Evolutionary conservation across 64 coral and sea anemone genomes (phyloP), one percentile per base, ranked within the genome.

Genomic region (Montipora foliosa): DNA sequence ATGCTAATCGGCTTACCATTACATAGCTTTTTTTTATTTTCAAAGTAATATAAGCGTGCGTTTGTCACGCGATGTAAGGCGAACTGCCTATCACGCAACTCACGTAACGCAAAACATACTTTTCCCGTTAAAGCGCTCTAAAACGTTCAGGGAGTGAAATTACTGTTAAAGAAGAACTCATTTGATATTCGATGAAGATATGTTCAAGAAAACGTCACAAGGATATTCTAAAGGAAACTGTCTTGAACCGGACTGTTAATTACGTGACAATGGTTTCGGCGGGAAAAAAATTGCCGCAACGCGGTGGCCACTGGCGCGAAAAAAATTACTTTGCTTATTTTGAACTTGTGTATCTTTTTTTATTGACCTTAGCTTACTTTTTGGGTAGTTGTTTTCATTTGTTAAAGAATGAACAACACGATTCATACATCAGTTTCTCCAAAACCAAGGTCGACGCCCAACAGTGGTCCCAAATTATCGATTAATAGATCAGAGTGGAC

Each of bases 301-400:
- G 21, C 68, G 19, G 19, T 19, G 20, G 68, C 68, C 68, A 71
- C 4, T 50, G 82, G 46, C 82, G 82, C 64, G 82, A 86, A 86
- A 86, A 64, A 64, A 64, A 64, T 16, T 3, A 7, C 14, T 14
- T 14, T 14, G 17, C 5, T 71, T 7, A 21, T 22, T 71, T 22
- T 71, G 20, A 25, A 5, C 22, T 76, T 4, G 24, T 13, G 12
- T 15, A 14, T 76, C 4, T 44, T 29, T 11, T 20, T 58, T 59
- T 13, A 55, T 81, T 59, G 11, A 24, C 57, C 2, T 4, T 15
- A 46, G 46, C 6, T 44, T 44, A 76, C 44, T 12, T 8, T n/a
- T 3, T 4, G 13, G 14, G 11, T 86, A 53, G 3, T 67, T 29
- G 4, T 49, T 8, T 13, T 4, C 16, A 51, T 8, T 6, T 71